These are phyloP conservation scores for Eupithecia vulgata DNA, from an alignment of 2,888 invertebrate species.

Conservation along the genomic window DNA sequence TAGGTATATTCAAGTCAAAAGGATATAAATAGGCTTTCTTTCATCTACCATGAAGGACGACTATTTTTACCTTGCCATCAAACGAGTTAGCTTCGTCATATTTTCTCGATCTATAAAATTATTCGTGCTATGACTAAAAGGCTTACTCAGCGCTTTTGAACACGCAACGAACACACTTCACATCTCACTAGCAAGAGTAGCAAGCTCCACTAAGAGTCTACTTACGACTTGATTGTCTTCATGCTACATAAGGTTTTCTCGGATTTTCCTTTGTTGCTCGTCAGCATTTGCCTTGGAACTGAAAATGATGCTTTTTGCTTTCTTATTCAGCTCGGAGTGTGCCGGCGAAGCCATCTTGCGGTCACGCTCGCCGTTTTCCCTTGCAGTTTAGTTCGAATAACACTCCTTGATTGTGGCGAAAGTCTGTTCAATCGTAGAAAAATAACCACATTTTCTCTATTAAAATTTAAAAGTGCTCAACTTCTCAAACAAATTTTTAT, in stretches of 20 bases:
- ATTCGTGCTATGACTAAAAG: constrained; percentile 19
- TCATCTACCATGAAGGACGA: neutral
- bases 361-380: constrained; percentile 27
- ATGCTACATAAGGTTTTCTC: constrained; percentile 41
- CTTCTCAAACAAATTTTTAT: neutral
- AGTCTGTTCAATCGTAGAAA: constrained; percentile 20
- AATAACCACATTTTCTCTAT: constrained; percentile 15
- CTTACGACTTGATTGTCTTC: constrained; percentile 37
- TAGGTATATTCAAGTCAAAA: neutral
- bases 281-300: constrained; percentile 36
- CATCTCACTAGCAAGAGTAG: constrained; percentile 36
- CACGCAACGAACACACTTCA: constrained; percentile 41
- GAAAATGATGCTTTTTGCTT: constrained; percentile 35
- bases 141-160: constrained; percentile 34
- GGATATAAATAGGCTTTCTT: neutral
- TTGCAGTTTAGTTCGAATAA: constrained; percentile 23
- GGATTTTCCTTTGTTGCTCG: constrained; percentile 42
- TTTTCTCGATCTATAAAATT: constrained; percentile 17
- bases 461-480: constrained; percentile 9
- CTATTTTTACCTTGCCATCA: neutral
- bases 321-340: constrained; percentile 23
- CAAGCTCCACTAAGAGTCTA: constrained; percentile 40
- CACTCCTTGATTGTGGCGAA: constrained; percentile 23
- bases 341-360: constrained; percentile 26
- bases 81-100: constrained; percentile 14